Percentiles rank a stretch among this genome's conserved stretches.
These are phyloP conservation scores for Lordiphosa stackelbergi DNA, from an alignment of 1,140 invertebrate genomes.

Conservation along the genomic window DNA sequence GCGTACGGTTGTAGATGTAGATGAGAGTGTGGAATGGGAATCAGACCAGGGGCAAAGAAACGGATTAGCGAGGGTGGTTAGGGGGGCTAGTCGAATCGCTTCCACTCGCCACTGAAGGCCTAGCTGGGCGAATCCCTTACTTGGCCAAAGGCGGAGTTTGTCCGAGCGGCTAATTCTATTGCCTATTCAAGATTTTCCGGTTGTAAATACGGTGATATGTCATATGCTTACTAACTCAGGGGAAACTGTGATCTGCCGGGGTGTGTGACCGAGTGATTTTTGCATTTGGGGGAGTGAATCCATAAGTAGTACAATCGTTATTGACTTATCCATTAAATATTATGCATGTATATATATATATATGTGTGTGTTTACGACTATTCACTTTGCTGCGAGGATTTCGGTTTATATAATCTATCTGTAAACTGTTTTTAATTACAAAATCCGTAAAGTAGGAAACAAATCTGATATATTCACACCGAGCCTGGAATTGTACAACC, in stretches of 20 bases:
- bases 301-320: conserved; percentile 6
- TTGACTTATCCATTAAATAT: conserved; percentile 7
- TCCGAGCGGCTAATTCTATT: conserved; percentile 4
- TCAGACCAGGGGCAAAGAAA: no score
- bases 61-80: no score
- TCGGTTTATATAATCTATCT: conserved; percentile 13
- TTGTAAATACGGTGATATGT: conserved; percentile 31
- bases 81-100: no score
- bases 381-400: conserved; percentile 31
- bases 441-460: no score
- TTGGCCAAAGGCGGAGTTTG: not conserved
- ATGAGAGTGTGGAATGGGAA: not conserved
- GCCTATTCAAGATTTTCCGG: conserved; percentile 5
- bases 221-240: conserved; percentile 17
- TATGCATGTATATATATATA: conserved; percentile 16
- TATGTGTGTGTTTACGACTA: conserved; percentile 13
- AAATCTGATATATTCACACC: no score
- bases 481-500: no score
- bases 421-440: no score
- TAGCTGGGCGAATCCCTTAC: not conserved
- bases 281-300: not conserved
- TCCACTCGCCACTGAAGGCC: no score
- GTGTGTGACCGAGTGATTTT: not conserved
- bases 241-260: not conserved
- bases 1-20: not conserved